phyloP scores from a whole-genome alignment of 1,140 invertebrate genomes.

The Plectrocnemia conspersa region DNA sequence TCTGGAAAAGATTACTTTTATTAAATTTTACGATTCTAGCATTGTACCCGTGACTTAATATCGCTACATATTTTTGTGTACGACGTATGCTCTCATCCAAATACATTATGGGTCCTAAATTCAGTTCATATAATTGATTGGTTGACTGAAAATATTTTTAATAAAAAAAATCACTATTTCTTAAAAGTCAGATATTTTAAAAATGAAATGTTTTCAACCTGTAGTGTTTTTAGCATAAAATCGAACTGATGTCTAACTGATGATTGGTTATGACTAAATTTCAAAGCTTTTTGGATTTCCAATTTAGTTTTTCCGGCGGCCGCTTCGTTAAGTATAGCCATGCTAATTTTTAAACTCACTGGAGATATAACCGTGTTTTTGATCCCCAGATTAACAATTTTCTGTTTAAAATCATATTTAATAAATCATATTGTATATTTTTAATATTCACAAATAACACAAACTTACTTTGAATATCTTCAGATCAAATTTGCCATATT shows the following conservation, averaged over 20 bases:
- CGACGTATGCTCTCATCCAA: slow-evolving; percentile 53
- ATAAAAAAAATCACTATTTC: no score
- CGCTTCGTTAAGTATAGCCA: slow-evolving; percentile 69
- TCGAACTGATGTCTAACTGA: slow-evolving; percentile 52
- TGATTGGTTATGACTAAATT: slow-evolving; percentile 51
- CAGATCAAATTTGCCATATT: slow-evolving; percentile 14
- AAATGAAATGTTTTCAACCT: no score
- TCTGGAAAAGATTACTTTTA: slow-evolving; percentile 52
- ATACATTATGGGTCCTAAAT: slow-evolving; percentile 64
- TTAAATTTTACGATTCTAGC: slow-evolving; percentile 60
- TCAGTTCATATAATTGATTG: slow-evolving; percentile 52
- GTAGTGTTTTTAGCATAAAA: slow-evolving; percentile 49
- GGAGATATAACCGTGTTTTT: slow-evolving; percentile 75
- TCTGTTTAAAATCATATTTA: slow-evolving; percentile 35
- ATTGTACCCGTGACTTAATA: slow-evolving; percentile 47
- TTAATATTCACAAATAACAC: neutral
- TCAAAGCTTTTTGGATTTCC: slow-evolving; percentile 56
- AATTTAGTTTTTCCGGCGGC: slow-evolving; percentile 58
- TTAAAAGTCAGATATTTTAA: no score
- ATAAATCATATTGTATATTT: neutral
- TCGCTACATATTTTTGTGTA: slow-evolving; percentile 56
- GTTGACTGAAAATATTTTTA: slow-evolving; percentile 41
- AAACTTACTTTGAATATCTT: slow-evolving; percentile 1
- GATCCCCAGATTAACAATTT: slow-evolving; percentile 39
- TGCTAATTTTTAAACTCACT: slow-evolving; percentile 68